A percentile compares a stretch with the other conserved stretches of the same genome.
These are phyloP conservation scores for Passer domesticus DNA, from an alignment of 2,113 vertebrate genomes.

Conservation along the genomic window DNA sequence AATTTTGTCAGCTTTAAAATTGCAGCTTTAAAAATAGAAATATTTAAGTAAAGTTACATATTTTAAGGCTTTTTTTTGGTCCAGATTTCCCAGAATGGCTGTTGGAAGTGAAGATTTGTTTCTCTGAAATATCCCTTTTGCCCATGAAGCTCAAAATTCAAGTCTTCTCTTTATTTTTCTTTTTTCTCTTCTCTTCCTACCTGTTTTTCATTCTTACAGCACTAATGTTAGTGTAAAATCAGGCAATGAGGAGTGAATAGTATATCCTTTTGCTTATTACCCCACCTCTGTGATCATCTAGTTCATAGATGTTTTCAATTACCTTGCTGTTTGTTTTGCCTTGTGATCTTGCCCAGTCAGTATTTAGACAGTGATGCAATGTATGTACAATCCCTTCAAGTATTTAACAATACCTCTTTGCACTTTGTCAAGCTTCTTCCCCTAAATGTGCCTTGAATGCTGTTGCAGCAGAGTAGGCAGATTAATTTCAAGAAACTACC, in stretches of 20 bases:
- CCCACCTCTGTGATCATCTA: conserved; percentile 15
- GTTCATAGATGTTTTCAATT: conserved; percentile 70
- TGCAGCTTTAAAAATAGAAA: neutral
- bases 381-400: neutral
- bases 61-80: neutral
- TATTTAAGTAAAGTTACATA: neutral
- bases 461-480: neutral
- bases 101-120: neutral
- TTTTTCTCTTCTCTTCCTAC: neutral
- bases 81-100: neutral
- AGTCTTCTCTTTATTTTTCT: neutral
- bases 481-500: neutral
- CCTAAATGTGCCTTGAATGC: neutral
- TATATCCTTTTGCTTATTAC: conserved; percentile 14
- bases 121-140: neutral
- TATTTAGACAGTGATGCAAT: conserved; percentile 46
- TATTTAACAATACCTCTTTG: conserved; percentile 40
- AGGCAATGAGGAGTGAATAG: neutral
- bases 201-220: neutral
- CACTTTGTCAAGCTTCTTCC: conserved; percentile 27
- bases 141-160: neutral
- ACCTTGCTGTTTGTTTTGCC: conserved; percentile 66
- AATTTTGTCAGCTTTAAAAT: neutral
- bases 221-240: conserved; percentile 6
- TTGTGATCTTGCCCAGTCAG: conserved; percentile 29